Percentiles rank a stretch among this genome's conserved stretches.
These are phyloP conservation scores for Rhagologus leucostigma DNA, from an alignment of 2,113 vertebrate species.

Conservation along the genomic window DNA sequence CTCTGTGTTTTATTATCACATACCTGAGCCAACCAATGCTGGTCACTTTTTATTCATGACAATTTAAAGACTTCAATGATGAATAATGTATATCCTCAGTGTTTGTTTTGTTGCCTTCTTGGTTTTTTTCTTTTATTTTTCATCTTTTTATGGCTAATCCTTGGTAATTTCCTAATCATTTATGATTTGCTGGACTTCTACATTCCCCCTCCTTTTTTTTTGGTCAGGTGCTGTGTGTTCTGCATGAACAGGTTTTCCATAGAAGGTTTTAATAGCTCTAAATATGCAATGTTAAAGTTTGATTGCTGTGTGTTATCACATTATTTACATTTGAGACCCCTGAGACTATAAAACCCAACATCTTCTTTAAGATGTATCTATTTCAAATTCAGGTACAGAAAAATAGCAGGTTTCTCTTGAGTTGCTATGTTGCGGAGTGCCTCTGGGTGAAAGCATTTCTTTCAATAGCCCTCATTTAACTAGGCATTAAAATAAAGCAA, in stretches of 20 bases:
- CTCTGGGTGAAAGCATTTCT: not conserved
- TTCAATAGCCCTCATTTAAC: not conserved
- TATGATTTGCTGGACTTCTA: not conserved
- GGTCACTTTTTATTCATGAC: not conserved
- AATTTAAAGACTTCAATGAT: not conserved
- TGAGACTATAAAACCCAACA: not conserved
- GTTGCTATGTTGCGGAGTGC: not conserved
- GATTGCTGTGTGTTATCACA: not conserved
- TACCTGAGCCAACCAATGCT: not conserved
- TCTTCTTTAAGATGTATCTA: not conserved
- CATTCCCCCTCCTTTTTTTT: accelerated
- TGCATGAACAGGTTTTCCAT: not conserved
- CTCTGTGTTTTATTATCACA: not conserved
- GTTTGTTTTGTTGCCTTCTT: not conserved
- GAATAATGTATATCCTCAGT: not conserved
- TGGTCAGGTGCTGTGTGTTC: not conserved
- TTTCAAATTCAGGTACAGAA: not conserved
- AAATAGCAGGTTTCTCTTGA: not conserved
- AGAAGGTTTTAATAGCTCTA: not conserved
- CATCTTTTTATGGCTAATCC: not conserved
- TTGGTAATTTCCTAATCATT: not conserved
- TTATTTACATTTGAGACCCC: not conserved
- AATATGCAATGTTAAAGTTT: not conserved
- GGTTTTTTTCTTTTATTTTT: accelerated
- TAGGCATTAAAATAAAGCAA: not conserved